Evolutionary conservation across 1,140 invertebrate genomes (phyloP), one percentile per base, ranked within the genome.

Genomic region (Hetaerina americana): DNA sequence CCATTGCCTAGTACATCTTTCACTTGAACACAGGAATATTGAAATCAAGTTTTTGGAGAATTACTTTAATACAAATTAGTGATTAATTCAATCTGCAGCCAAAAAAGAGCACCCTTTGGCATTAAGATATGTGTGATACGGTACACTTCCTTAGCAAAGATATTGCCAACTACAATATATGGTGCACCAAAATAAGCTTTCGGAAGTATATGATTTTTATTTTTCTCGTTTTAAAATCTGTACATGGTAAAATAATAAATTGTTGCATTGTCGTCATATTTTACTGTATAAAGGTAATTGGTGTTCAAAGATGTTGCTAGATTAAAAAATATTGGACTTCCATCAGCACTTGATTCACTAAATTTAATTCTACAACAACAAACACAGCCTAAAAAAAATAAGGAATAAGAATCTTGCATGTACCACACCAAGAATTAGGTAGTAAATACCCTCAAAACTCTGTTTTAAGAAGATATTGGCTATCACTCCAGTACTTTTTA

Each of bases 161-260:
- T 18, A 40, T 40, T 57, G 2, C 40, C 22, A 12, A 12, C 2
- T 57, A 57, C 22, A n/a, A 57, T n/a, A 57, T n/a, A 57, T 10
- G 15, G 40, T 57, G 40, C 40, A 57, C 40, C 40, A 57, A 57
- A 57, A 57, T 5, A 57, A 57, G 22, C 22, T 57, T n/a, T 57
- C 40, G 15, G 3, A 57, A 18, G 40, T 18, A 57, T n/a, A 18
- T 57, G 40, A 57, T 57, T 57, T 57, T 57, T 57, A 57, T 57
- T 57, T 57, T 57, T 57, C 40, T 57, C 22, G 40, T 57, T 57
- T 40, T 57, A 57, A 57, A 57, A 57, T 57, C 40, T 57, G 40
- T 57, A 57, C 40, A 57, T 57, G 40, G 40, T 57, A 57, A 57
- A 57, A 57, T 57, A 57, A 57, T 57, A 57, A 57, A 57, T n/a